Percentiles rank a stretch among this genome's conserved stretches.
Evolutionary conservation across 2,797 vertebrate genomes (phyloP).

Genomic region (Pteronotus mesoamericanus): DNA sequence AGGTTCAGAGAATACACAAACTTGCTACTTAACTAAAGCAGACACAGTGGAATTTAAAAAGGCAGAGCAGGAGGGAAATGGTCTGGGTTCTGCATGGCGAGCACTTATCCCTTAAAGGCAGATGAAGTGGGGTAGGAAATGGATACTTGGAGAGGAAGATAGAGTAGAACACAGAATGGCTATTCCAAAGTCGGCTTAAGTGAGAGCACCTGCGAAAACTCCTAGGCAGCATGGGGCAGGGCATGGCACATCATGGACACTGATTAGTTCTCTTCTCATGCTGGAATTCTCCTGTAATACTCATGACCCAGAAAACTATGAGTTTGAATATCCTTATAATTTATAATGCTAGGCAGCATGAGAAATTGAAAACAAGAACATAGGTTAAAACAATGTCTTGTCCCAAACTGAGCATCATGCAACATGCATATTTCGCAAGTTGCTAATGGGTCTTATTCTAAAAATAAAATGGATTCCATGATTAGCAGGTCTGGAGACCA

Average conservation of each 20-base stretch:
- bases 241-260: background rate
- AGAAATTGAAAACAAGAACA: background rate
- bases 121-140: background rate
- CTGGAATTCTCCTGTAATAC: background rate
- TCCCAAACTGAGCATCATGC: background rate
- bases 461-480: background rate
- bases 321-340: background rate
- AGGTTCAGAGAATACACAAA: background rate
- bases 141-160: background rate
- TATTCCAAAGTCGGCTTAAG: background rate
- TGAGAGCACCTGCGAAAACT: background rate
- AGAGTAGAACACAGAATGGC: background rate
- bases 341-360: background rate
- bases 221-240: background rate
- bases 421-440: background rate
- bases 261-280: background rate
- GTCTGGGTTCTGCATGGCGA: background rate
- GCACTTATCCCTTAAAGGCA: fast-evolving
- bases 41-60: background rate
- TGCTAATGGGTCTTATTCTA: background rate
- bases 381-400: background rate
- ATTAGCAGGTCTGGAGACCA: background rate
- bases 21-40: background rate
- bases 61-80: fast-evolving
- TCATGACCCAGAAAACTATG: background rate